Evolutionary conservation across 2,888 invertebrate genomes (phyloP).

Genomic region (Cetonia aurata): DNA sequence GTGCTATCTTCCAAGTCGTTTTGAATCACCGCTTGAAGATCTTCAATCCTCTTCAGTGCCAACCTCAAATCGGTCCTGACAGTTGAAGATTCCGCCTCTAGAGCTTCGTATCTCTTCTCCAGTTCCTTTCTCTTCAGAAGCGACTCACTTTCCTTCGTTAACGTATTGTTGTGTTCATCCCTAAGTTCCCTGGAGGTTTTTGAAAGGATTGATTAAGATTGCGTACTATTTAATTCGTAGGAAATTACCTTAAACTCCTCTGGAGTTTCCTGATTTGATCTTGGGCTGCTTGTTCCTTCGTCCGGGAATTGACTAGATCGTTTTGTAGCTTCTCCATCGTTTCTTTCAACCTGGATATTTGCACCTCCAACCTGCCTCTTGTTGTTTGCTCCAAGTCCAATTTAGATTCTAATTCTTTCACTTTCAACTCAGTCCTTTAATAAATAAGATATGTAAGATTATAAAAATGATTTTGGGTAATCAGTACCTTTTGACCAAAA

Average conservation of each 20-base stretch:
- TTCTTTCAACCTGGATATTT: slow-evolving; percentile 77
- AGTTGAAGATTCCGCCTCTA: slow-evolving; percentile 78
- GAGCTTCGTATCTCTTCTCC: slow-evolving; percentile 79
- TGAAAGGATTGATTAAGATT: background rate
- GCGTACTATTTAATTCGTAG: too few relatives aligned
- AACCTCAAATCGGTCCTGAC: slow-evolving; percentile 86
- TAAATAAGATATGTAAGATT: slow-evolving; percentile 49
- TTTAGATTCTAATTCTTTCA: slow-evolving; percentile 91
- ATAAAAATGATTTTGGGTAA: too few relatives aligned
- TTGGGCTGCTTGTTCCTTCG: slow-evolving; percentile 81
- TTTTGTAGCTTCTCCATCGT: slow-evolving; percentile 78
- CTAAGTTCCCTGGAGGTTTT: slow-evolving; percentile 73
- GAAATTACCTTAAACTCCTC: slow-evolving; percentile 66
- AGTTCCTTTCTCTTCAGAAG: slow-evolving; percentile 80
- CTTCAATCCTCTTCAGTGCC: slow-evolving; percentile 90
- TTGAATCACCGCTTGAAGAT: slow-evolving; percentile 92
- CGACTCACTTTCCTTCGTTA: slow-evolving; percentile 82
- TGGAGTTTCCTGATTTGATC: slow-evolving; percentile 84
- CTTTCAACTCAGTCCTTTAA: slow-evolving; percentile 84
- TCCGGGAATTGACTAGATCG: slow-evolving; percentile 78
- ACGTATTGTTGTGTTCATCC: slow-evolving; percentile 80
- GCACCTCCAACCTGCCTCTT: slow-evolving; percentile 86
- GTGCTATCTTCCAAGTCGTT: slow-evolving; percentile 81
- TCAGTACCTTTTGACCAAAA: slow-evolving; percentile 78
- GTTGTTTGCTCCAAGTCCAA: slow-evolving; percentile 92